Evolutionary conservation across 2,888 invertebrate species (phyloP), one percentile per base, ranked within the genome.

Genomic region (Pammene fasciana): DNA sequence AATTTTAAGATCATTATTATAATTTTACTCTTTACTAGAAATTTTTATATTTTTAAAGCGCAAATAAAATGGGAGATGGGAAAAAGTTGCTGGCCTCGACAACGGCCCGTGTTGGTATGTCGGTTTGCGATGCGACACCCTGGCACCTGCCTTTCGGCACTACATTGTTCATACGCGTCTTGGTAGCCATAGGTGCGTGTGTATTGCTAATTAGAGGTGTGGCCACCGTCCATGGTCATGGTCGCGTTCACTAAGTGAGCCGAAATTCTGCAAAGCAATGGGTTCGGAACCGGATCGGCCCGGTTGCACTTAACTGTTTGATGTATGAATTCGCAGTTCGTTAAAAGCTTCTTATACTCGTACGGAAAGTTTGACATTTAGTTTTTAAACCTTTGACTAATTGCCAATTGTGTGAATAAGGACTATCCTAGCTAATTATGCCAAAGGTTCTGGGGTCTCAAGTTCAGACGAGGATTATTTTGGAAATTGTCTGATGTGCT

Each of bases 81-180:
- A 26, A 65, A 18, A 48, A 48, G 48, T n/a, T 9, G 57, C n/a
- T 57, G 26, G 56, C 56, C 48, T 41, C 65, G 48, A 5, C 50
- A 48, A 16, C 48, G 57, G 65, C 8, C 8, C 57, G 65, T n/a
- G 48, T 5, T 57, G 41, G 48, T 66, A 57, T 66, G 65, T 34
- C n/a, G 62, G 41, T n/a, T 18, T 62, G 50, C 50, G 62, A 41
- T 18, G 62, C 62, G 62, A 41, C 41, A 18, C 18, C 50, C 62
- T 18, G 38, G 16, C 16, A 36, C 8, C 38, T 50, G 36, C 18
- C 16, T 48, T 14, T 48, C 14, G 14, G 46, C 4, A 16, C 8
- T 13, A 46, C 16, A 41, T 18, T 62, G 61, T 50, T 41, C 38
- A 41, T 18, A 61, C n/a, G 38, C 50, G 10, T 46, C 50, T 26